phyloP scores from a whole-genome alignment of 2,888 invertebrate genomes.

The Noctua comes region DNA sequence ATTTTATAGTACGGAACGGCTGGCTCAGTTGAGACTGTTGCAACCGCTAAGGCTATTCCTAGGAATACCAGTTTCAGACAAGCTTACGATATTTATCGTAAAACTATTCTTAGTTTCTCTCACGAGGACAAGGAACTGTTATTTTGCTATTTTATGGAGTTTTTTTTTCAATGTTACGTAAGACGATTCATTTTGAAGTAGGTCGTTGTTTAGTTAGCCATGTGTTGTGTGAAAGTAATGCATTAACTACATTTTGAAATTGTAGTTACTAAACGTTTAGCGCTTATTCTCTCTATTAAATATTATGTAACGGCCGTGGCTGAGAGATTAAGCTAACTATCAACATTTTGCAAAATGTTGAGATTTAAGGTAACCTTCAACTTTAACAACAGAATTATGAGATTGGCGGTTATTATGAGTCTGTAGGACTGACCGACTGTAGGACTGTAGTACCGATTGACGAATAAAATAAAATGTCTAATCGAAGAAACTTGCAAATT shows the following conservation, averaged over 20 bases:
- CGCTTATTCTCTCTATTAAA: background rate
- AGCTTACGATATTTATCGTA: slow-evolving; percentile 1
- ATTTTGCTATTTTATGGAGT: background rate
- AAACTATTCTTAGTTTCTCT: slow-evolving; percentile 35
- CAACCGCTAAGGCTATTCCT: background rate
- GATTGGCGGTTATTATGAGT: too few species aligned
- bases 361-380: too few species aligned
- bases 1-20: slow-evolving; percentile 28
- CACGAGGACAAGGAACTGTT: slow-evolving; percentile 16
- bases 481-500: too few species aligned
- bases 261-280: background rate
- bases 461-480: too few species aligned
- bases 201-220: background rate
- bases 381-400: too few species aligned
- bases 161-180: background rate
- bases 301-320: too few species aligned
- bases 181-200: background rate
- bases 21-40: background rate
- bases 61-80: slow-evolving; percentile 22
- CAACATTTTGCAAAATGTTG: too few species aligned
- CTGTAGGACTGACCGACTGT: too few species aligned
- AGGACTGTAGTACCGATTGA: too few species aligned
- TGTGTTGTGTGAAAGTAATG: background rate
- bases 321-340: too few species aligned
- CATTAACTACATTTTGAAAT: background rate